Evolutionary conservation across 2,888 invertebrate species (phyloP).

Genomic region (Plutella xylostella): DNA sequence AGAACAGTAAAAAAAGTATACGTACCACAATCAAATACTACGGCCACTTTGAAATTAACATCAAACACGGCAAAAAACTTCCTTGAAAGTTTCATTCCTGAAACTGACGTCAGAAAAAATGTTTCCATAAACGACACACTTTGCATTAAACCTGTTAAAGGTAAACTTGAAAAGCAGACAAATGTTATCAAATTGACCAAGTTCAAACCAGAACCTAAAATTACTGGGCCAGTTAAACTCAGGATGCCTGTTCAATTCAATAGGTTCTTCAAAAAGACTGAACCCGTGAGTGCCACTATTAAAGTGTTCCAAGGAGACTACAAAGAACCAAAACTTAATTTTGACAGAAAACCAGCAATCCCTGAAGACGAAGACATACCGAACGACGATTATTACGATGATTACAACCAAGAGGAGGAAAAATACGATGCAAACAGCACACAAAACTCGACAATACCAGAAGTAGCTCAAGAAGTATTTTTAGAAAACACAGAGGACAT

Average conservation of each 20-base stretch:
- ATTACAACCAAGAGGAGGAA: background rate
- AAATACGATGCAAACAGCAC: background rate
- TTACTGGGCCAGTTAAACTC: background rate
- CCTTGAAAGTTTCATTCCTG: background rate
- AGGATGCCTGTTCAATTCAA: background rate
- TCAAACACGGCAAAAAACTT: no score
- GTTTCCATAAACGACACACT: background rate
- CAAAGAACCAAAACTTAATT: background rate
- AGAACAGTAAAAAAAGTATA: no score
- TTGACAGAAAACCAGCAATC: background rate
- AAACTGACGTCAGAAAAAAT: background rate
- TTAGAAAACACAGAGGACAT: constrained; percentile 32
- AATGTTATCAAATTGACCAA: background rate
- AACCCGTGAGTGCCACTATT: background rate
- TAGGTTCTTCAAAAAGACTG: background rate
- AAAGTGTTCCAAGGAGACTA: background rate
- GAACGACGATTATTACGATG: background rate
- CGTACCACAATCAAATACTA: no score
- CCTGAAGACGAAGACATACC: no score
- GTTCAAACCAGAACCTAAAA: background rate
- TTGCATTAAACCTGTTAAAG: no score
- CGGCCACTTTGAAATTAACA: no score
- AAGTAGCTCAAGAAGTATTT: constrained; percentile 48
- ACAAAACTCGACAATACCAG: constrained; percentile 30
- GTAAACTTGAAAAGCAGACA: background rate